Evolutionary conservation across 1,140 invertebrate genomes (phyloP), one percentile per base, ranked within the genome.

Genomic region (Drosophila truncata): DNA sequence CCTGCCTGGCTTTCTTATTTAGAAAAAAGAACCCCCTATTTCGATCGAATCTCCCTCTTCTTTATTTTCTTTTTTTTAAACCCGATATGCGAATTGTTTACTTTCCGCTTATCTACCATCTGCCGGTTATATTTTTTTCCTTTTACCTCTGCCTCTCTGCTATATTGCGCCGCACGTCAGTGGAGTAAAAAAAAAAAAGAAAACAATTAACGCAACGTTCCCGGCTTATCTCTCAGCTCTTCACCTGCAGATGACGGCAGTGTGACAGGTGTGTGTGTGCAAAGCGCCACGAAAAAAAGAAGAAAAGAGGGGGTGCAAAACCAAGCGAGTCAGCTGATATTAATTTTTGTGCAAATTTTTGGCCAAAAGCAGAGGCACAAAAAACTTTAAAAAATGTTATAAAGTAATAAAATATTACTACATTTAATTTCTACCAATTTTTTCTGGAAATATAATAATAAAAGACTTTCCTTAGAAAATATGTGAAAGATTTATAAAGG

Each of bases 261-360:
- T 18, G 37, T 75, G 33, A 60, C 60, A 84, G 78, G 71, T 75
- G 71, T 76, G 67, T 76, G 67, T 39, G 52, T 75, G 54, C 44
- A 37, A 16, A 52, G 29, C 29, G 16, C 37, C 20, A 31, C 29
- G 35, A 59, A 46, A 65, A 54, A 33, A 23, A 23, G 3, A 54
- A 25, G 57, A 27, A 23, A 63, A 63, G 14, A 55, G 16, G 23
- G 52, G 23, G 52, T 44, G 39, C n/a, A 63, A 44, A 27, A 14
- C 20, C 33, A 61, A 77, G 61, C 57, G 44, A 62, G 85, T 84
- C 85, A 88, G 84, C 84, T 88, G 85, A 88, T 81, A 66, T 70
- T 74, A 69, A 78, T 81, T 78, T 77, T 7, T 54, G 41, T 60
- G 55, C 70, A 47, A 75, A 60, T 39, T 75, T 29, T 0, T 29